Evolutionary conservation across 1,140 invertebrate species (phyloP), one percentile per base, ranked within the genome.

Genomic region (Drosophila kikkawai): DNA sequence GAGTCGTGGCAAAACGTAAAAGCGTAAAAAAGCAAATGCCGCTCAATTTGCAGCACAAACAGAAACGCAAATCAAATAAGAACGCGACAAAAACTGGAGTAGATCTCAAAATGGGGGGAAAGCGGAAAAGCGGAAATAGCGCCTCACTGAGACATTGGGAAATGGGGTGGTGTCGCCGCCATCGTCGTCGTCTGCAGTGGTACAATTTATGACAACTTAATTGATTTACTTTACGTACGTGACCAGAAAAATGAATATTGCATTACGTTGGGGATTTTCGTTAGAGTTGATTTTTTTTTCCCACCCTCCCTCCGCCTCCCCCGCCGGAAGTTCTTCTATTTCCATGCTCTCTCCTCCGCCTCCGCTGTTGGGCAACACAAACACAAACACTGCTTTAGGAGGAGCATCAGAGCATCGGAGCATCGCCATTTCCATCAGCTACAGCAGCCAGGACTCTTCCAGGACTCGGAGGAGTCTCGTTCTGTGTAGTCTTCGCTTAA

Each of bases 171-270:
- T 39, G 34, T 55, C 51, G 51, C 51, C 50, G 12, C 32, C 50
- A 48, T 50, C 47, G 71, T 86, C 79, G 83, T 58, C 73, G 73
- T 77, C 83, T 88, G 83, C 76, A 82, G 70, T 80, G 75, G 80
- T 82, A 91, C 85, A 90, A 90, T 90, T 90, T 90, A 90, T 90
- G 86, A 90, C 86, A 90, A 90, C 86, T 90, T 90, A 90, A 90
- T 90, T 90, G 86, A 90, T 90, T 90, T 90, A 91, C 86, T 90
- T 91, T 90, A 80, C 86, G 86, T 90, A 90, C 86, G 86, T 90
- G 86, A 90, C 86, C 86, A 91, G 86, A 90, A 90, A 90, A 90
- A 91, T 90, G 86, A 90, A 90, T 91, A 91, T 90, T 90, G 86
- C 87, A 91, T 90, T 90, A 90, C 82, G 86, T 76, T 80, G 82